phyloP scores from a whole-genome alignment of 1,140 invertebrate species.

The Lepidostoma basale region DNA sequence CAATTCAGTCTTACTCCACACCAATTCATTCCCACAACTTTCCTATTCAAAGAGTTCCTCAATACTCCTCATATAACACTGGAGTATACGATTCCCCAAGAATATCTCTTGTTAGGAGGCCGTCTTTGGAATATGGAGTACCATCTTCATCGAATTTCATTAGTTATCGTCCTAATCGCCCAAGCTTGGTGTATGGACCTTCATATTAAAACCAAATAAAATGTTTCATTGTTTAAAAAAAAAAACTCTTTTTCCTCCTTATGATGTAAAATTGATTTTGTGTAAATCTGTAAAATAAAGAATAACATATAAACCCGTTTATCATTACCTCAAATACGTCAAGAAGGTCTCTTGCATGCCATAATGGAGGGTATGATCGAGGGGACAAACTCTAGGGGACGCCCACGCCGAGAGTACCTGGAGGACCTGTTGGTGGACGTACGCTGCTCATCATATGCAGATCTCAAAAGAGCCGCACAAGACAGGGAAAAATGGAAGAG shows the following conservation, averaged over 20 bases:
- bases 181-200: conserved; percentile 9
- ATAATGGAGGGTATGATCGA: too few relatives aligned
- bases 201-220: conserved; percentile 26
- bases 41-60: too few relatives aligned
- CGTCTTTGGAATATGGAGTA: conserved; percentile 20
- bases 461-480: too few relatives aligned
- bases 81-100: neutral
- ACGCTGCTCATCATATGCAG: too few relatives aligned
- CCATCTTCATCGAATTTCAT: conserved; percentile 1
- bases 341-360: too few relatives aligned
- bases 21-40: neutral
- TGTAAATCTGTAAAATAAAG: neutral
- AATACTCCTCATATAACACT: neutral
- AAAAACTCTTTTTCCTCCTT: neutral
- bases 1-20: neutral
- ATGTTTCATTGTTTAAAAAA: neutral
- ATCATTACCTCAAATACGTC: too few relatives aligned
- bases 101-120: neutral
- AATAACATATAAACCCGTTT: neutral
- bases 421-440: too few relatives aligned
- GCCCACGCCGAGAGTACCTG: too few relatives aligned
- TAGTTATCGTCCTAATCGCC: neutral
- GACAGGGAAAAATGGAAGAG: too few relatives aligned
- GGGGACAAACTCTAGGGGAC: too few relatives aligned
- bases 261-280: neutral